A percentile compares a stretch with the other conserved stretches of the same genome.
phyloP scores from a whole-genome alignment of 2,113 vertebrate genomes.

The Solenodon paradoxus region DNA sequence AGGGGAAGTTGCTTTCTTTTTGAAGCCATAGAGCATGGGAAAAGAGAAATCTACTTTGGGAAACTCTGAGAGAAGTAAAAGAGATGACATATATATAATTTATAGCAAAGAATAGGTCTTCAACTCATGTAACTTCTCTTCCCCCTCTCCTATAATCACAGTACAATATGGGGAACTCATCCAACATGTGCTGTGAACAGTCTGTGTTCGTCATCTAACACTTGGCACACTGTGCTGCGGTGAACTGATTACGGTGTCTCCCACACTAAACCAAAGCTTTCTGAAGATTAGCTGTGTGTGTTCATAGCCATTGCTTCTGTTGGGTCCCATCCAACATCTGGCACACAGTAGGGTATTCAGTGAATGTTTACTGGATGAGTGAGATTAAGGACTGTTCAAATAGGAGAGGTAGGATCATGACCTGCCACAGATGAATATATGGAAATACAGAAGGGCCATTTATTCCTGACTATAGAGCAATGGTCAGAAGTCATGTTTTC shows the following conservation, averaged over 20 bases:
- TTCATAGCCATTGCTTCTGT: neutral
- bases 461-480: neutral
- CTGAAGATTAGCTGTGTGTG: neutral
- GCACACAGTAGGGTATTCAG: neutral
- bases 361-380: neutral
- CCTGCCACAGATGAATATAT: neutral
- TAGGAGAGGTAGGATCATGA: neutral
- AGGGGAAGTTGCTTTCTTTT: neutral
- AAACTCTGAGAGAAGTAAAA: neutral
- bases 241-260: neutral
- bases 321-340: neutral
- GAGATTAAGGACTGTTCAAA: neutral
- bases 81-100: neutral
- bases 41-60: neutral
- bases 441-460: neutral
- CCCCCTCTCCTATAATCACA: neutral
- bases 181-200: neutral
- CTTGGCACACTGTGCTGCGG: neutral
- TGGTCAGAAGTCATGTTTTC: neutral
- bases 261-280: neutral
- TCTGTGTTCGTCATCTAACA: neutral
- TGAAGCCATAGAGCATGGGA: neutral
- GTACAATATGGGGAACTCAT: neutral
- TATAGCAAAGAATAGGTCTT: neutral
- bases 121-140: neutral